Evolutionary conservation across 2,888 invertebrate genomes (phyloP), one percentile per base, ranked within the genome.

Genomic region (Ectropis crepuscularia): DNA sequence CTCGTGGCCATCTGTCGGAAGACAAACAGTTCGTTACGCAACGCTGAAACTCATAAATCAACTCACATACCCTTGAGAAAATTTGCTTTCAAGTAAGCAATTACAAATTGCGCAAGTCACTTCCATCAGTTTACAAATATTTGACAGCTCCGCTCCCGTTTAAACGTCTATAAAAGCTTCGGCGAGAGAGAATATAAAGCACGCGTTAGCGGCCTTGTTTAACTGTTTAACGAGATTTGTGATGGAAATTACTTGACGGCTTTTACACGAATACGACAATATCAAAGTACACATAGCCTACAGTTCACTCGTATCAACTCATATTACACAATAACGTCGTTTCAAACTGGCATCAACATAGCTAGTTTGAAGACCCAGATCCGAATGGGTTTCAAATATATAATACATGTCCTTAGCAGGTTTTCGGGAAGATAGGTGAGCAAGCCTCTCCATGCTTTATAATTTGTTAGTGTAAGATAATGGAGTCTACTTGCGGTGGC

Each of bases 1-100:
- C 90, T 87, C 82, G 95, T 94, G 81, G 95, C 94, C 95, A 95
- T 95, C 95, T 95, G 91, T 75, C 65, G 63, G 58, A 57, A 72
- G 61, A 65, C 39, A 71, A 73, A 69, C 64, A 49, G 57, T 69
- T 39, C 59, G 64, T 71, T 69, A 71, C 62, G 16, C 45, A 57
- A 74, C 59, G 49, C 60, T 28, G 41, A 54, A 66, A 68, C 73
- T 68, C 73, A 73, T 72, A 70, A 66, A 71, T 67, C 66, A 68
- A 69, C 66, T 63, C 63, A 53, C 59, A 63, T 53, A 63, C 63
- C 67, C 70, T 66, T 65, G 67, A 65, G 68, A 61, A 60, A 71
- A 62, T 68, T 69, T 63, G 61, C 65, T 71, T 69, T 65, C 57
- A 71, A 69, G 69, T 69, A 61, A 68, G 67, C 65, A 69, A 71